These are phyloP conservation scores for Drosophila azteca DNA, from an alignment of 1,140 invertebrate species.

Conservation along the genomic window DNA sequence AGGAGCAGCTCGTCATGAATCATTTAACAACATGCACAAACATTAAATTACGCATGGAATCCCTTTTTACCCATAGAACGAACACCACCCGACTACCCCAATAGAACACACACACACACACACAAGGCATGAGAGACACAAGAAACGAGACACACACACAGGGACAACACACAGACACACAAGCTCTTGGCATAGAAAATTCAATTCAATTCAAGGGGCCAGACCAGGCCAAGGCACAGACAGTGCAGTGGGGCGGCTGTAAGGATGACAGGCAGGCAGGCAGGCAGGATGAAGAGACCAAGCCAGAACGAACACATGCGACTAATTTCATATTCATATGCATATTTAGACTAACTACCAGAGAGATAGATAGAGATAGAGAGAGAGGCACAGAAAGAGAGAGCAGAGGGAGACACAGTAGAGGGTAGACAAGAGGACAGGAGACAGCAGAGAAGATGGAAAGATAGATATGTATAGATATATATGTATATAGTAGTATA, in stretches of 20 bases:
- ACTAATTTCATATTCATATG: conserved; percentile 80
- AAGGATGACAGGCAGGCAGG: not conserved
- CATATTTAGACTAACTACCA: conserved; percentile 76
- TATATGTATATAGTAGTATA: not conserved
- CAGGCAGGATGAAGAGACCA: conserved; percentile 19
- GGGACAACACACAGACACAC: conserved; percentile 3
- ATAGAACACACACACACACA: no score
- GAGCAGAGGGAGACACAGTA: conserved; percentile 11
- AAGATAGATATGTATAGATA: not conserved
- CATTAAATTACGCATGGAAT: conserved; percentile 71
- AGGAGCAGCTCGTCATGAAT: conserved; percentile 50
- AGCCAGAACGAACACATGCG: conserved; percentile 59
- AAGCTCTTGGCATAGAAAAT: conserved; percentile 64
- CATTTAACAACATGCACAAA: conserved; percentile 70
- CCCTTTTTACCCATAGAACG: conserved; percentile 39
- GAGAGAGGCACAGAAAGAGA: no score
- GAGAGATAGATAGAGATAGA: conserved; percentile 4
- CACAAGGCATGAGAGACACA: not conserved
- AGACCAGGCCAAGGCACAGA: not conserved
- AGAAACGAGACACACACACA: conserved; percentile 5
- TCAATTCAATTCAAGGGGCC: conserved; percentile 63
- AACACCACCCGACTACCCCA: not conserved
- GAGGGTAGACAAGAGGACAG: no score
- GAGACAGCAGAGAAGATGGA: conserved; percentile 2
- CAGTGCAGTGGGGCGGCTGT: no score